Evolutionary conservation across 2,888 invertebrate genomes (phyloP).

Genomic region (Amorpha juglandis): DNA sequence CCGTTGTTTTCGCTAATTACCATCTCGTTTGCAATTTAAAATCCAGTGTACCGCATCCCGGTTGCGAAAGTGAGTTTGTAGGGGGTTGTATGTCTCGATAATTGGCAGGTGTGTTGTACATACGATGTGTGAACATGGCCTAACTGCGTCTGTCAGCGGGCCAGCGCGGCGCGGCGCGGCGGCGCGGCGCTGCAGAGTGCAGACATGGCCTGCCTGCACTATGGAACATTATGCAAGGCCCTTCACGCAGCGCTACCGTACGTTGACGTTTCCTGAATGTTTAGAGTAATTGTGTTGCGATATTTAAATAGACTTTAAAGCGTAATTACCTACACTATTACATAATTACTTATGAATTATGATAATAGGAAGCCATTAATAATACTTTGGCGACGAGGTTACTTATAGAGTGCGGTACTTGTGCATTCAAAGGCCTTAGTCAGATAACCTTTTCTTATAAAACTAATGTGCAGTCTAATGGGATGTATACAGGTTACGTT

Average conservation of each 20-base stretch:
- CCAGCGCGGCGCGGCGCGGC: constrained; percentile 36
- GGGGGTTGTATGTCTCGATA: constrained; percentile 67
- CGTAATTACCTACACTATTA: constrained; percentile 53
- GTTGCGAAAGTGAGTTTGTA: constrained; percentile 69
- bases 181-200: constrained; percentile 6
- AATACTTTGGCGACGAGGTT: constrained; percentile 36
- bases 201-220: constrained; percentile 37
- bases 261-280: constrained; percentile 67
- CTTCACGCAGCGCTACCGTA: constrained; percentile 51
- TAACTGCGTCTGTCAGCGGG: constrained; percentile 54
- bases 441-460: constrained; percentile 6
- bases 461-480: neutral
- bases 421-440: neutral
- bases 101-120: constrained; percentile 69
- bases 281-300: constrained; percentile 64
- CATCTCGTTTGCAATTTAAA: constrained; percentile 83
- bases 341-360: constrained; percentile 49
- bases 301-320: constrained; percentile 57
- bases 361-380: constrained; percentile 50
- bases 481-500: neutral
- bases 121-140: constrained; percentile 60
- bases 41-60: constrained; percentile 58
- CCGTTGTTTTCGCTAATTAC: constrained; percentile 80
- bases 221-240: constrained; percentile 63
- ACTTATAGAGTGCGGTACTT: constrained; percentile 33